Evolutionary conservation across 2,113 vertebrate genomes (phyloP).

Genomic region (Halichoeres trimaculatus): DNA sequence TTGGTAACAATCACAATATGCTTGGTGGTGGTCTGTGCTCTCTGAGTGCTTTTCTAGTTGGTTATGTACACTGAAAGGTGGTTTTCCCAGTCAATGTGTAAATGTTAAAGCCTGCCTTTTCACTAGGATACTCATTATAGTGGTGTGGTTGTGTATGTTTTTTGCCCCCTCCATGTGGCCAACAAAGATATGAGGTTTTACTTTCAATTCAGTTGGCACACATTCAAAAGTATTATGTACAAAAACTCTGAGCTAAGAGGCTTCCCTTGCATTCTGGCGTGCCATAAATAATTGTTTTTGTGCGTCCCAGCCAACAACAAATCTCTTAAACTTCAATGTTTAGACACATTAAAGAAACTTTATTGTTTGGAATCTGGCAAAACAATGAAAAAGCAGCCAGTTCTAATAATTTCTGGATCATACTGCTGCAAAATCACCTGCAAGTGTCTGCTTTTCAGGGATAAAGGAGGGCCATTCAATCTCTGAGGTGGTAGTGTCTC

Average conservation of each 20-base stretch:
- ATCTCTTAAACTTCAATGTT: conserved; percentile 1
- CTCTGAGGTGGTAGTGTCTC: conserved; percentile 49
- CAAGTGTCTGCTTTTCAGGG: conserved; percentile 18
- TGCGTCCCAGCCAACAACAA: conserved; percentile 6
- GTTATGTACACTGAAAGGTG: no score
- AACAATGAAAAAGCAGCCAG: not conserved
- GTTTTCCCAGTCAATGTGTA: no score
- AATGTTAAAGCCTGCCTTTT: no score
- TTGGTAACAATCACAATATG: no score
- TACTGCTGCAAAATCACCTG: conserved; percentile 30
- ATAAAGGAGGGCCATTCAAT: conserved; percentile 26
- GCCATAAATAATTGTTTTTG: not conserved
- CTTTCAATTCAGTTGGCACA: conserved; percentile 25
- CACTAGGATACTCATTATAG: no score
- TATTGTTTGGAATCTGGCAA: conserved; percentile 7
- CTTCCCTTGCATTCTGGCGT: conserved; percentile 6
- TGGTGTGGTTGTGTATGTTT: no score
- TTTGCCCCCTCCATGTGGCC: not conserved
- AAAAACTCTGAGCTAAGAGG: conserved; percentile 4
- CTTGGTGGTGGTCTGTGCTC: no score
- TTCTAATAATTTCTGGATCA: not conserved
- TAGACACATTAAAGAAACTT: conserved; percentile 17
- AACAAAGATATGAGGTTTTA: conserved; percentile 27
- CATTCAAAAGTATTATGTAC: conserved; percentile 50
- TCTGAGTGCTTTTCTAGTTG: no score